These are phyloP conservation scores for Falco cherrug DNA, from an alignment of 2,797 vertebrate genomes.

Conservation along the genomic window DNA sequence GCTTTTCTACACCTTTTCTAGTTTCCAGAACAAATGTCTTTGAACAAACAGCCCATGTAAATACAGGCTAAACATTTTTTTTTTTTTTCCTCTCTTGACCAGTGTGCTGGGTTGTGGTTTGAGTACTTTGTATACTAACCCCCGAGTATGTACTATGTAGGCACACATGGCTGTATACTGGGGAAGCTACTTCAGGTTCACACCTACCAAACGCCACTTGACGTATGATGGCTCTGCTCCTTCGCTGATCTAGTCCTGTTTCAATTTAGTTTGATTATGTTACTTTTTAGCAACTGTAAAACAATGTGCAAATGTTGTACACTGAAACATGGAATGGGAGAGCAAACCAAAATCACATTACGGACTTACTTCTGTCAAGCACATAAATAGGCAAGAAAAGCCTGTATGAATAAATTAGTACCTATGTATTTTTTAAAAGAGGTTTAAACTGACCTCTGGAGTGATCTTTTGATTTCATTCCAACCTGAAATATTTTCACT, in stretches of 20 bases:
- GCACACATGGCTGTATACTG: background rate
- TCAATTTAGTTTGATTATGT: background rate
- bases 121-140: background rate
- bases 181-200: background rate
- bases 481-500: slow-evolving; percentile 12
- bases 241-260: background rate
- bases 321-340: background rate
- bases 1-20: background rate
- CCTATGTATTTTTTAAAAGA: background rate
- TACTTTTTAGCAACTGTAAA: background rate
- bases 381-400: background rate
- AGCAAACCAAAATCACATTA: background rate
- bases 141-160: background rate
- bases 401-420: background rate
- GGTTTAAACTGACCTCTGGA: background rate
- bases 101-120: background rate
- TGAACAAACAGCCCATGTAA: background rate
- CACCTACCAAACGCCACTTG: background rate
- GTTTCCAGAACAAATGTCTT: background rate
- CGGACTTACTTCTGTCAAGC: background rate
- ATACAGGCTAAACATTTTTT: background rate
- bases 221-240: background rate
- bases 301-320: background rate
- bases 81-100: background rate
- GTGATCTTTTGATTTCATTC: background rate